phyloP scores from a whole-genome alignment of 2,113 vertebrate genomes.

The Casuarius casuarius region DNA sequence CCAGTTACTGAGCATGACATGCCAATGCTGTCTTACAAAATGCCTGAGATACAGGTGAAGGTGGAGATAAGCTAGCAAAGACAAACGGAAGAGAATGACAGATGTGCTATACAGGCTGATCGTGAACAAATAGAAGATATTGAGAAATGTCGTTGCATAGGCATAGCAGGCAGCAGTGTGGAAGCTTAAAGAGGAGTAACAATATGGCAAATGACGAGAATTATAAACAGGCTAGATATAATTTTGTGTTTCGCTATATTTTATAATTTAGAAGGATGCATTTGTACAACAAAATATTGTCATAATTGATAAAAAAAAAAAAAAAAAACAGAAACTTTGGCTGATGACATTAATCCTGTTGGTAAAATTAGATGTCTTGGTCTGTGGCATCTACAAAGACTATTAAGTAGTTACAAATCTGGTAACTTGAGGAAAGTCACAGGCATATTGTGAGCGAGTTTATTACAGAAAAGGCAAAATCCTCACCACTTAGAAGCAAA shows the following conservation, averaged over 20 bases:
- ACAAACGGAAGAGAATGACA: background rate
- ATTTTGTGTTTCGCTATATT: background rate
- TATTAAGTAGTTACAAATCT: background rate
- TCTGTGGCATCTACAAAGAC: background rate
- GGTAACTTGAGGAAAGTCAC: background rate
- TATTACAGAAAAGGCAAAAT: background rate
- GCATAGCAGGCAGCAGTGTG: background rate
- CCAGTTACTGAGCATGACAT: background rate
- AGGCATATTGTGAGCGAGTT: background rate
- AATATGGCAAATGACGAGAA: background rate
- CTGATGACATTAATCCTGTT: background rate
- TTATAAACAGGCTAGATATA: background rate
- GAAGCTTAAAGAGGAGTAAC: background rate
- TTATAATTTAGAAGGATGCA: background rate
- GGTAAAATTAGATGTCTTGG: background rate
- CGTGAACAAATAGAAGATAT: background rate
- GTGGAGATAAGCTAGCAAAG: conserved; percentile 13
- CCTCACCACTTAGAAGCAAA: background rate
- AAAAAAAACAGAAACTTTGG: background rate
- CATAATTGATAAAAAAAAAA: background rate
- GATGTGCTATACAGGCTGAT: background rate
- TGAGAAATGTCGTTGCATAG: background rate
- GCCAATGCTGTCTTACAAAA: background rate
- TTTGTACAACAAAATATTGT: background rate
- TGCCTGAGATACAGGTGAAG: background rate